Conservation (phyloP, 2,888 invertebrate genomes). For the Napeogenes inachia region DNA sequence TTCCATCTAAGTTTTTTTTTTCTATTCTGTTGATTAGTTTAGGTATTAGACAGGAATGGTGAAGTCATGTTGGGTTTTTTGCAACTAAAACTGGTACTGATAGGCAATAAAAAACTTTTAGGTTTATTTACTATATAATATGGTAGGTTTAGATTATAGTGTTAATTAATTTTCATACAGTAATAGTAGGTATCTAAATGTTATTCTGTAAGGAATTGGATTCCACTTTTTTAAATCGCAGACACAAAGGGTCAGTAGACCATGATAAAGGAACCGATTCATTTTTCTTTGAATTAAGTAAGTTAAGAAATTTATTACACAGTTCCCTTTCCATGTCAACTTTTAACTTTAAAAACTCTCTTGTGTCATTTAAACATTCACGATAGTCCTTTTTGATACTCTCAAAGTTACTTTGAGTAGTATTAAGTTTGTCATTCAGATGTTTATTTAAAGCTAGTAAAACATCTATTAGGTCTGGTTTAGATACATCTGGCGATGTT, state of each 20-base stretch:
- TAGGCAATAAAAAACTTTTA: too few relatives aligned
- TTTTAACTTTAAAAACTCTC: slow-evolving; percentile 59
- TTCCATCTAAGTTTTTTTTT: too few relatives aligned
- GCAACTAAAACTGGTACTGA: too few relatives aligned
- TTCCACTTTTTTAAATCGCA: neutral
- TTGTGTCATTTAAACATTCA: slow-evolving; percentile 54
- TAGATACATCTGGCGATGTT: slow-evolving; percentile 34
- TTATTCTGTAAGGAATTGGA: too few relatives aligned
- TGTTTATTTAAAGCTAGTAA: slow-evolving; percentile 48
- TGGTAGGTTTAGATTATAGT: too few relatives aligned
- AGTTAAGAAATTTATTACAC: slow-evolving; percentile 51
- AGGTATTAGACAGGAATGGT: too few relatives aligned
- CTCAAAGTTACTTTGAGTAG: slow-evolving; percentile 38
- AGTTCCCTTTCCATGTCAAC: slow-evolving; percentile 59
- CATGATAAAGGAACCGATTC: slow-evolving; percentile 7
- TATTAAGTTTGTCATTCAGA: slow-evolving; percentile 42
- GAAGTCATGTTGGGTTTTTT: too few relatives aligned
- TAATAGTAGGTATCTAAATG: too few relatives aligned
- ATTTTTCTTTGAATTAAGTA: slow-evolving; percentile 44
- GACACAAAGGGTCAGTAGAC: neutral
- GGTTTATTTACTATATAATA: too few relatives aligned
- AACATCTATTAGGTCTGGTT: slow-evolving; percentile 52
- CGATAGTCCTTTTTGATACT: slow-evolving; percentile 47
- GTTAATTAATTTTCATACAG: too few relatives aligned
- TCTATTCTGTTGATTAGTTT: too few relatives aligned